Evolutionary conservation across 2,888 invertebrate genomes (phyloP).

Genomic region (Lutraria lutraria): DNA sequence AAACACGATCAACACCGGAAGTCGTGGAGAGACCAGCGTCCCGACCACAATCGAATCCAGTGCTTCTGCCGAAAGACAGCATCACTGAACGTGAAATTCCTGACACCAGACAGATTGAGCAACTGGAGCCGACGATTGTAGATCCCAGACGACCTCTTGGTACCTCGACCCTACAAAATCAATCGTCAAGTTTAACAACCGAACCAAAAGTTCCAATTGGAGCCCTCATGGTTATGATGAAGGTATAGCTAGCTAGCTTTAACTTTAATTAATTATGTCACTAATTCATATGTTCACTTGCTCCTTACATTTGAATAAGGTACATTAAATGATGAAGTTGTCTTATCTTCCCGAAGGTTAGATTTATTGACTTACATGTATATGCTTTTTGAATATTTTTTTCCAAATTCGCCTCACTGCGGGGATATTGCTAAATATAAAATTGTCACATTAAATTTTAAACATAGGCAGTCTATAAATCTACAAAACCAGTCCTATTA

Average conservation of each 20-base stretch:
- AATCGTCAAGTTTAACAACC: conserved; percentile 16
- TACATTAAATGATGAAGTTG: too few species aligned
- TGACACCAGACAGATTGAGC: conserved; percentile 13
- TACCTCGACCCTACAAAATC: conserved; percentile 62
- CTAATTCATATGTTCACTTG: too few species aligned
- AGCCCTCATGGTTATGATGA: conserved; percentile 61
- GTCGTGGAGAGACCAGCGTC: not conserved
- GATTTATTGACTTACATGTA: too few species aligned
- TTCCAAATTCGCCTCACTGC: too few species aligned
- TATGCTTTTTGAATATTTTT: too few species aligned
- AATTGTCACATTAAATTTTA: too few species aligned
- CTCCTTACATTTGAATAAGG: too few species aligned
- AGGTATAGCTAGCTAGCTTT: conserved; percentile 52
- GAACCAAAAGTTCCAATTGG: conserved; percentile 56
- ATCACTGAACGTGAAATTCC: not conserved
- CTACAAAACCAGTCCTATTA: too few species aligned
- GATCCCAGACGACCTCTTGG: conserved; percentile 60
- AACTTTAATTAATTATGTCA: not conserved
- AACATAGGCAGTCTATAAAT: too few species aligned
- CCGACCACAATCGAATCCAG: not conserved
- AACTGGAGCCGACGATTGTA: conserved; percentile 2
- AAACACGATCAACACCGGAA: conserved; percentile 21
- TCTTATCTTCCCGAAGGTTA: too few species aligned
- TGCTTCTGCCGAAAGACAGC: not conserved
- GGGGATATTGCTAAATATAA: too few species aligned